Percentiles rank a stretch among this genome's conserved stretches.
These are phyloP conservation scores for Tapirus indicus DNA, from an alignment of 2,797 vertebrate species.

Conservation along the genomic window DNA sequence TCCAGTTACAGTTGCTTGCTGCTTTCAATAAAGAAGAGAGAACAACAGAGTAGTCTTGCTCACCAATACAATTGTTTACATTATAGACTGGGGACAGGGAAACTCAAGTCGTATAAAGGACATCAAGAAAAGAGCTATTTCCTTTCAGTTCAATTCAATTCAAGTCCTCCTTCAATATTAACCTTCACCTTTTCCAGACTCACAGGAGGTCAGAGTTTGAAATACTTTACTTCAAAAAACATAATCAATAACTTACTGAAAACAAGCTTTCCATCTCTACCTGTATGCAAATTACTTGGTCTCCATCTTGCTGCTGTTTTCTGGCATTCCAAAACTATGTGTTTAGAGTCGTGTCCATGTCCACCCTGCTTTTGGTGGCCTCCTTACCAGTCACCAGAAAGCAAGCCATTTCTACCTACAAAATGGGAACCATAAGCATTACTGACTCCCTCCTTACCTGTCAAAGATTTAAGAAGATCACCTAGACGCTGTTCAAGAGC, in stretches of 20 bases:
- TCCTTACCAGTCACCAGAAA: constrained; percentile 1
- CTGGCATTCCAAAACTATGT: not conserved
- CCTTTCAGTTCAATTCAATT: not conserved
- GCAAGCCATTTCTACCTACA: constrained; percentile 75
- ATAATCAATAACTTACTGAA: constrained; percentile 25
- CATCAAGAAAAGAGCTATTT: not conserved
- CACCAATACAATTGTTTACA: not conserved
- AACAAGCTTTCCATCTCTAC: constrained; percentile 43
- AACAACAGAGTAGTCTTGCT: not conserved
- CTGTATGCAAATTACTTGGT: not conserved
- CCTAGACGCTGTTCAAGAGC: constrained; percentile 75
- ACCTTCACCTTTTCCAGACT: not conserved
- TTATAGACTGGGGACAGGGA: not conserved
- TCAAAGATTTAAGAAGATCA: constrained; percentile 75
- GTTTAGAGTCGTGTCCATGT: not conserved
- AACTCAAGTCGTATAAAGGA: constrained; percentile 29
- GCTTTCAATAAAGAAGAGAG: constrained; percentile 22
- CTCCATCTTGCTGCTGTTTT: not conserved
- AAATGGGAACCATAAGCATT: constrained; percentile 77
- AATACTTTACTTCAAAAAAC: not conserved
- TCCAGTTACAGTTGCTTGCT: not conserved
- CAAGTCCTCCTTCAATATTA: not conserved
- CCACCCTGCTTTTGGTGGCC: not conserved
- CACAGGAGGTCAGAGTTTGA: not conserved
- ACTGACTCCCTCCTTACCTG: constrained; percentile 80